Evolutionary conservation across 1,140 invertebrate genomes (phyloP), one percentile per base, ranked within the genome.

Genomic region (Dolichoris vasculosae): DNA sequence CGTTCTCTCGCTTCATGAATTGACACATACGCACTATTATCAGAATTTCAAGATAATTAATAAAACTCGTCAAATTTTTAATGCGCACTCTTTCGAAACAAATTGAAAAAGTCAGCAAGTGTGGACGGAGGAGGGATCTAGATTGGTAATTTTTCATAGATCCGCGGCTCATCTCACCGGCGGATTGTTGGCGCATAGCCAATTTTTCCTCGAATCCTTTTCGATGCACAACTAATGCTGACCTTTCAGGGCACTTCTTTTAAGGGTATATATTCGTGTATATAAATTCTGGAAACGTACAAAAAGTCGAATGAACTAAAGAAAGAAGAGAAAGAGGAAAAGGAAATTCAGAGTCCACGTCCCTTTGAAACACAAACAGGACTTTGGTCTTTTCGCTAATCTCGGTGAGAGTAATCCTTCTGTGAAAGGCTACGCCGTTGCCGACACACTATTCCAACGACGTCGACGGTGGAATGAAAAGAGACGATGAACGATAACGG

Each of bases 61-160:
- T 13, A 46, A 80, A 80, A 80, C 35, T 73, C 32, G 76, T 84
- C 71, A 75, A 73, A 79, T 15, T 43, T 63, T 75, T 26, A 63
- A 83, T 75, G 40, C 43, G 30, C 64, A 15, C 67, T 26, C 48
- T 55, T 73, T 55, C n/a, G 35, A 73, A 75, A 75, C 15, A 13
- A 1, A 0, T 51, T 26, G 20, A n/a, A 26, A 81, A 69, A 69
- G n/a, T n/a, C n/a, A n/a, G n/a, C n/a, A n/a, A n/a, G n/a, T n/a
- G n/a, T n/a, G n/a, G n/a, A n/a, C n/a, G n/a, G n/a, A n/a, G n/a
- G n/a, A n/a, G n/a, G n/a, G n/a, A n/a, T n/a, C n/a, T n/a, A n/a
- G n/a, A n/a, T n/a, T 64, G 81, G 46, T 32, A 46, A 84, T 84
- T 84, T 80, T 84, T 84, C 64, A 59, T 80, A 59, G 63, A 84